Conservation (phyloP, 2,113 vertebrate species). For the Capreolus pygargus region DNA sequence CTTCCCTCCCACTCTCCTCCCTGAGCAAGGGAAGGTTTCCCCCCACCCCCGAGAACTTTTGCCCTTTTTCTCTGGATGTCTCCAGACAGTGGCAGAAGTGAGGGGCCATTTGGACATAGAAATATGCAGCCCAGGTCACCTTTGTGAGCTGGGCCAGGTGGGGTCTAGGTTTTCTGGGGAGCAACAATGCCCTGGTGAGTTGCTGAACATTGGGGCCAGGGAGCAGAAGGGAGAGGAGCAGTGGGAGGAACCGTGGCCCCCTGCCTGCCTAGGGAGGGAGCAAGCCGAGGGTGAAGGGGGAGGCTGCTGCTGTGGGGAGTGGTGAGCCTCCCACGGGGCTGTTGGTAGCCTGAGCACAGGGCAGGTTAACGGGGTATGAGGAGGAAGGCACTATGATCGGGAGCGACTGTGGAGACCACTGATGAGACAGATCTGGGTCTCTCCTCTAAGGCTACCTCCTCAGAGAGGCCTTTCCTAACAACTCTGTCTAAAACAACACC, state of each 20-base stretch:
- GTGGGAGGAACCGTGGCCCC: neutral
- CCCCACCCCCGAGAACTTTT: neutral
- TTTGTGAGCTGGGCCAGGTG: neutral
- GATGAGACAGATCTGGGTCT: neutral
- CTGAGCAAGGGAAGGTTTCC: neutral
- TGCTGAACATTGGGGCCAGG: neutral
- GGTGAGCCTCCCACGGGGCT: neutral
- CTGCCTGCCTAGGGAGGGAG: neutral
- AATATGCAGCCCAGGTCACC: neutral
- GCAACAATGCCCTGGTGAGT: neutral
- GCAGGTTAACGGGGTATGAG: neutral
- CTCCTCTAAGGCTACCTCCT: neutral
- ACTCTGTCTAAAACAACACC: neutral
- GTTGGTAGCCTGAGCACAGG: neutral
- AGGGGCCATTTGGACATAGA: neutral
- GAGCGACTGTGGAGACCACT: neutral
- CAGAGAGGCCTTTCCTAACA: neutral
- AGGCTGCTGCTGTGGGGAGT: neutral
- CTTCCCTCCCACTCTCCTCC: neutral
- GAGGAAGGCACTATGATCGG: neutral
- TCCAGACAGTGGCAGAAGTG: neutral
- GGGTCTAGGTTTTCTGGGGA: neutral
- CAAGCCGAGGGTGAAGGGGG: neutral
- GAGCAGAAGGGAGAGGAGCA: neutral
- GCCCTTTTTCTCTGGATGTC: neutral